These are phyloP conservation scores for Meiosimyza decipiens DNA, from an alignment of 2,888 invertebrate genomes.

Conservation along the genomic window DNA sequence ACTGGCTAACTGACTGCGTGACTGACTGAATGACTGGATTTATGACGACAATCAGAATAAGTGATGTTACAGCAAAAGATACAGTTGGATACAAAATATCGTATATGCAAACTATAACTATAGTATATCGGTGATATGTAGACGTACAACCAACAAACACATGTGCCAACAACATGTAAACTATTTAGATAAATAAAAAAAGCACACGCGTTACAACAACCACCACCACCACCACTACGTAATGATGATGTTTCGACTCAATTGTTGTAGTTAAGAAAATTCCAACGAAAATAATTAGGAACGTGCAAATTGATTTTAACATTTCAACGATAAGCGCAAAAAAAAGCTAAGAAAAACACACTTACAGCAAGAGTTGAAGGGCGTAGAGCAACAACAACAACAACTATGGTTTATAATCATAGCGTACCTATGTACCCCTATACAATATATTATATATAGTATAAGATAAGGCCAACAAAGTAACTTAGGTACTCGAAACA, in stretches of 20 bases:
- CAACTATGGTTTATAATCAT: neutral
- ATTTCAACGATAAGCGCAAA: constrained; percentile 53
- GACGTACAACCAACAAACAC: neutral
- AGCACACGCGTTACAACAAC: constrained; percentile 39
- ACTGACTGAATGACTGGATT: too few species aligned
- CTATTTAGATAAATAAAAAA: constrained; percentile 60
- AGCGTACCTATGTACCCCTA: too few species aligned
- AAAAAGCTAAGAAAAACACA: constrained; percentile 27
- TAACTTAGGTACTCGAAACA: too few species aligned
- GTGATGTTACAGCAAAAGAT: too few species aligned
- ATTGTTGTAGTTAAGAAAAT: constrained; percentile 3
- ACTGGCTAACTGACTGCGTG: too few species aligned
- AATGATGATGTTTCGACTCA: neutral
- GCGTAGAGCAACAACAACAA: constrained; percentile 46
- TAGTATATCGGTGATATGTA: too few species aligned
- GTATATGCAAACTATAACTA: too few species aligned
- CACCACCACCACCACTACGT: neutral
- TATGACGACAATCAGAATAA: too few species aligned
- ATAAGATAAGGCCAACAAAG: too few species aligned
- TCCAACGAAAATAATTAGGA: neutral
- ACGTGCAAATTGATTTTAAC: constrained; percentile 15
- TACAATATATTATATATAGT: too few species aligned
- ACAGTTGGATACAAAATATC: too few species aligned
- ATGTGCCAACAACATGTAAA: constrained; percentile 57
- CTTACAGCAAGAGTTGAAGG: constrained; percentile 59